A percentile compares a stretch with the other conserved stretches of the same genome.
Evolutionary conservation across 2,113 vertebrate species (phyloP).

Genomic region (Hippocampus guttulatus): DNA sequence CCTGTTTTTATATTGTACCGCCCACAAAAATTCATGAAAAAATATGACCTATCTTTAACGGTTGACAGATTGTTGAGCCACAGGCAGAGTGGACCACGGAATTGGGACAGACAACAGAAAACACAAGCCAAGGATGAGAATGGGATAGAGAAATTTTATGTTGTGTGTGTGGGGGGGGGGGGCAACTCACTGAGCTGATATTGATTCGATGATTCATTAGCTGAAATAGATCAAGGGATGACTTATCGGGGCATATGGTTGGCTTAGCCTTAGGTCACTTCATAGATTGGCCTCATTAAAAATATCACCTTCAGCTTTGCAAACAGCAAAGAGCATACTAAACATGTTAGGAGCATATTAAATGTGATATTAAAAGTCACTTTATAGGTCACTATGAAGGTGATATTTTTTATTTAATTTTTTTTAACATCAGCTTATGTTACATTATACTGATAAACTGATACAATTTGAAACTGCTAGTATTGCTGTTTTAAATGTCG

Average conservation of each 20-base stretch:
- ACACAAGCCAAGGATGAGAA: background rate
- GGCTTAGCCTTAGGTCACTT: conserved; percentile 41
- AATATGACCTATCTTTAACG: conserved; percentile 20
- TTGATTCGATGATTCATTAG: conserved; percentile 54
- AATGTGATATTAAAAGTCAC: background rate
- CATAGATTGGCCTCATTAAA: conserved; percentile 40
- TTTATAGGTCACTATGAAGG: background rate
- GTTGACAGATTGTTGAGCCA: conserved; percentile 36
- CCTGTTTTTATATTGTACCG: background rate
- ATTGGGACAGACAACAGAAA: conserved; percentile 39
- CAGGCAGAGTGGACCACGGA: conserved; percentile 32
- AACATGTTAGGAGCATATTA: background rate
- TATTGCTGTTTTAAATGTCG: too few species aligned
- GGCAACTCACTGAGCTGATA: conserved; percentile 38
- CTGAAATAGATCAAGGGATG: conserved; percentile 32
- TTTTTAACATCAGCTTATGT: too few species aligned
- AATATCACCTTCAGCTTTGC: conserved; percentile 16
- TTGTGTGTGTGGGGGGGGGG: conserved; percentile 18
- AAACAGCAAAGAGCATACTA: conserved; percentile 8
- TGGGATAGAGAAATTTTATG: background rate
- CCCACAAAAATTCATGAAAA: background rate
- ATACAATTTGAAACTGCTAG: too few species aligned
- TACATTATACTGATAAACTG: too few species aligned
- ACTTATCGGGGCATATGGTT: conserved; percentile 19
- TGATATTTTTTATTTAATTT: too few species aligned